Evolutionary conservation across 2,113 vertebrate genomes (phyloP).

Genomic region (Glaucidium brasilianum): DNA sequence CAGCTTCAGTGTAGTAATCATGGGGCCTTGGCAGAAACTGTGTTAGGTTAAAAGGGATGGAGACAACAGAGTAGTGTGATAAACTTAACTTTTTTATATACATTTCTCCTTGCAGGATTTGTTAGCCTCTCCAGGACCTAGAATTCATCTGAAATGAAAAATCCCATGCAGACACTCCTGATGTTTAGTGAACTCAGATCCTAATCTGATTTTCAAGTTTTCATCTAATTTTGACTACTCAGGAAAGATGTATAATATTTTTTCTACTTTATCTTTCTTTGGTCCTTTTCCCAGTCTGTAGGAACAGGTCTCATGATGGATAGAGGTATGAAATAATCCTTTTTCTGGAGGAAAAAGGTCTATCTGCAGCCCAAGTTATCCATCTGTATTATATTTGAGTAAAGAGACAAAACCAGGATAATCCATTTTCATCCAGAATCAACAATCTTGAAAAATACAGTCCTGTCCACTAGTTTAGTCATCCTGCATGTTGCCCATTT

Average conservation of each 20-base stretch:
- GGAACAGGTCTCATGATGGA: neutral
- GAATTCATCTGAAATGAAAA: neutral
- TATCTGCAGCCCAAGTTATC: neutral
- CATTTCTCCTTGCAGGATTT: neutral
- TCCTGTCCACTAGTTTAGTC: neutral
- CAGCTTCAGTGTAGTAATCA: neutral
- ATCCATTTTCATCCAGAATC: neutral
- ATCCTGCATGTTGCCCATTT: neutral
- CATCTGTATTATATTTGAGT: neutral
- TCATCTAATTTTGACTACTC: neutral
- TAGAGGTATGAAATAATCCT: neutral
- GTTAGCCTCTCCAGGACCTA: neutral
- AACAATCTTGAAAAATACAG: conserved; percentile 18
- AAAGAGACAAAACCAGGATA: neutral
- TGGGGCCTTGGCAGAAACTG: neutral
- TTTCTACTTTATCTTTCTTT: neutral
- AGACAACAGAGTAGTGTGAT: neutral
- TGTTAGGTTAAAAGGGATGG: neutral
- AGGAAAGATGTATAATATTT: neutral
- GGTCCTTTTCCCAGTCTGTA: neutral
- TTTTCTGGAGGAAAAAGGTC: neutral
- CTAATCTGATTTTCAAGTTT: neutral
- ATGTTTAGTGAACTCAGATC: neutral
- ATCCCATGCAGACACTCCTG: neutral
- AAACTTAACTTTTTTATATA: neutral